Evolutionary conservation across 2,888 invertebrate genomes (phyloP), one percentile per base, ranked within the genome.

Genomic region (Rotaria macrura): DNA sequence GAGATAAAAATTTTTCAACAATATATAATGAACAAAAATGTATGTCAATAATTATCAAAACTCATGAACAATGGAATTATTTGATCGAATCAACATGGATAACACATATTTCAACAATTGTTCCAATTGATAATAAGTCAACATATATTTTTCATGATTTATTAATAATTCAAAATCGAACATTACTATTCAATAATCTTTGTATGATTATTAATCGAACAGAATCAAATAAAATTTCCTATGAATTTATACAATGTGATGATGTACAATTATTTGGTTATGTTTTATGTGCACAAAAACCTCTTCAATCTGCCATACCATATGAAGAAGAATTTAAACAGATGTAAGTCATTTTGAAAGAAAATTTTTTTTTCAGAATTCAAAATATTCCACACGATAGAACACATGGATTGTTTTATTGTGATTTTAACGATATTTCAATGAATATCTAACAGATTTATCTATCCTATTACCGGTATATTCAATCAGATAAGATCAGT

Each of bases 401-500:
- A n/a, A n/a, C n/a, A n/a, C n/a, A n/a, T n/a, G n/a, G n/a, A n/a
- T n/a, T n/a, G n/a, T n/a, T n/a, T n/a, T n/a, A n/a, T n/a, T n/a
- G n/a, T n/a, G n/a, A n/a, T n/a, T n/a, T n/a, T n/a, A n/a, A n/a
- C n/a, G n/a, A n/a, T n/a, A n/a, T n/a, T n/a, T n/a, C n/a, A n/a
- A n/a, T n/a, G n/a, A n/a, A n/a, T n/a, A n/a, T n/a, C n/a, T n/a
- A n/a, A 47, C 14, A 4, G 47, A 14, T 47, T 47, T 9, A 9
- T 47, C 47, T 47, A 25, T 43, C 12, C 43, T 43, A 10, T 7
- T 40, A 40, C 20, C 38, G 25, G 38, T 23, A 25, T 25, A 38
- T 43, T n/a, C 79, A 79, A 79, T 79, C 79, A 79, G 79, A 79
- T 79, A 79, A 79, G 79, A 79, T 79, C 79, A 79, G 12, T 25